These are phyloP conservation scores for Salvelinus alpinus DNA, from an alignment of 2,113 vertebrate species.

Conservation along the genomic window DNA sequence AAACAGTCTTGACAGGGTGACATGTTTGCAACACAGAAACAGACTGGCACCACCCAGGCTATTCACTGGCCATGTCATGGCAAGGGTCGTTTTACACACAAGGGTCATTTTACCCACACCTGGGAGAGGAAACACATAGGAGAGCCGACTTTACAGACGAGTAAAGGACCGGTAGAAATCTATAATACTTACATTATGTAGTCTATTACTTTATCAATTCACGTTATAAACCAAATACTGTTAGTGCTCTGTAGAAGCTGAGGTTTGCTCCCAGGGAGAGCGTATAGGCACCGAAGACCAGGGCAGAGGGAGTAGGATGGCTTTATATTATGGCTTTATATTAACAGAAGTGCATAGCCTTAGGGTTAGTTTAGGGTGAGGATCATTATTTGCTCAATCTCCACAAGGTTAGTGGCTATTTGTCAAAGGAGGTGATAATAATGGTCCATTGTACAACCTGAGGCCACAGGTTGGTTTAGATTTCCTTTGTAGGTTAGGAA, in stretches of 20 bases:
- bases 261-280: neutral
- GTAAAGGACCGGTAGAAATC: neutral
- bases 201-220: neutral
- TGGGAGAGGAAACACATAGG: neutral
- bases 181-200: neutral
- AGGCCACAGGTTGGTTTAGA: no score
- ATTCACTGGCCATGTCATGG: neutral
- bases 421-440: no score
- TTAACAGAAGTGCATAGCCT: neutral
- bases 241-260: no score
- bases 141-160: neutral
- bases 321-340: neutral
- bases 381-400: no score
- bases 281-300: neutral
- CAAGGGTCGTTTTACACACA: neutral
- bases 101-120: neutral
- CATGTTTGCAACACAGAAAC: neutral
- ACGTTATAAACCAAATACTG: neutral
- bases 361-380: no score
- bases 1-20: neutral
- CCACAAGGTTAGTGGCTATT: no score
- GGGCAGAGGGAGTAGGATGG: no score
- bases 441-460: no score
- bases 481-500: no score
- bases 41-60: neutral